phyloP scores from a whole-genome alignment of 2,888 invertebrate genomes.

The Ganaspis brasiliensis region DNA sequence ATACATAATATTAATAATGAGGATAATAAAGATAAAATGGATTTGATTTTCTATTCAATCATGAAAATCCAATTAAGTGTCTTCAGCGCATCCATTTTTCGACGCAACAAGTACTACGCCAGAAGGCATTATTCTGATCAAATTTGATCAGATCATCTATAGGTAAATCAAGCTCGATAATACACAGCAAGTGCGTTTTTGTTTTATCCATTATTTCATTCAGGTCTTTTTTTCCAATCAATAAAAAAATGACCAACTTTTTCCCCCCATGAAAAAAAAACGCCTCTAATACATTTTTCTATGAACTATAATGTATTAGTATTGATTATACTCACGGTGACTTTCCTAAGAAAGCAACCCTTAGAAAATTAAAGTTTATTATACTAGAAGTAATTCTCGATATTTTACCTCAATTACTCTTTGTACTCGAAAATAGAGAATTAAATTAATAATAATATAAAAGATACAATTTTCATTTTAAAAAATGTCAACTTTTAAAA shows the following conservation, averaged over 20 bases:
- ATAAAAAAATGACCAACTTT: neutral
- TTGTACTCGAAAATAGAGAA: no score
- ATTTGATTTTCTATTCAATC: conserved; percentile 14
- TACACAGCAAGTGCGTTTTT: neutral
- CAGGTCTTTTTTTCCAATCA: neutral
- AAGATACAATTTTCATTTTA: no score
- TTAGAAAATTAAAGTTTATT: no score
- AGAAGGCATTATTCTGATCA: neutral
- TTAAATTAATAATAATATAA: no score
- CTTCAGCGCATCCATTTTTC: conserved; percentile 25
- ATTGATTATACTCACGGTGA: neutral
- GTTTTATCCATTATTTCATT: neutral
- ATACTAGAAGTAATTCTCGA: no score
- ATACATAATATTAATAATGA: neutral
- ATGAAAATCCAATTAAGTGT: conserved; percentile 31
- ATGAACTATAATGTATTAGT: no score
- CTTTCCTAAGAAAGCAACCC: no score
- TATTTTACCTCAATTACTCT: no score
- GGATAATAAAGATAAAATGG: neutral
- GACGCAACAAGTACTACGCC: conserved; percentile 37
- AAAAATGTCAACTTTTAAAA: no score
- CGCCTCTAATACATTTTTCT: no score
- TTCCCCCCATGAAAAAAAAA: no score
- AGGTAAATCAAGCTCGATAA: neutral
- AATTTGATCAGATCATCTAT: conserved; percentile 31